These are phyloP conservation scores for Engystomops pustulosus DNA, from an alignment of 2,113 vertebrate species.

Conservation along the genomic window DNA sequence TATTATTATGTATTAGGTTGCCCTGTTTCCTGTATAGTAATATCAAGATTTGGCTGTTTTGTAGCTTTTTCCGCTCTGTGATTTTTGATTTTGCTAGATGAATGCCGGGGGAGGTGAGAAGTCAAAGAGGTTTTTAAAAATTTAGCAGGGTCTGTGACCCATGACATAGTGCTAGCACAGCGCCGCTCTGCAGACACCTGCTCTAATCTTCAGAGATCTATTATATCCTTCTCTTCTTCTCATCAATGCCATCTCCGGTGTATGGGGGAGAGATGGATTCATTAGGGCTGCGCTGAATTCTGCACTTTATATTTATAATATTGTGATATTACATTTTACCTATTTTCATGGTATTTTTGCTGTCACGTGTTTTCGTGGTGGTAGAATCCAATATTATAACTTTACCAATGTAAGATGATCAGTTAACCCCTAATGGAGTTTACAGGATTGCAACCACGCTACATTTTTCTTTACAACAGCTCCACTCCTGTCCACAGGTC, in stretches of 20 bases:
- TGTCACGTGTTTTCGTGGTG: too few relatives aligned
- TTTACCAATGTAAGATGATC: too few relatives aligned
- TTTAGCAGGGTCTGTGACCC: not conserved
- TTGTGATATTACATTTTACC: too few relatives aligned
- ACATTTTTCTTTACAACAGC: too few relatives aligned
- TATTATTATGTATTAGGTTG: not conserved
- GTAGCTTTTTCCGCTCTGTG: not conserved
- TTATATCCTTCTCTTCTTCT: not conserved
- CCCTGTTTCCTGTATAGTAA: not conserved
- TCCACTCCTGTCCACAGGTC: too few relatives aligned
- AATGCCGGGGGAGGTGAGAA: not conserved
- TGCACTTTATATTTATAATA: too few relatives aligned
- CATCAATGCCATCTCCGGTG: not conserved
- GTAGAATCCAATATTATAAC: too few relatives aligned
- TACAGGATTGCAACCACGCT: too few relatives aligned
- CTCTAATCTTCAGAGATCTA: not conserved
- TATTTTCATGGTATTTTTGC: too few relatives aligned
- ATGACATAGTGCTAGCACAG: not conserved
- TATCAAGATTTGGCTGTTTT: not conserved
- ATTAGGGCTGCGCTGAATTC: too few relatives aligned
- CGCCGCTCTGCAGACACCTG: not conserved
- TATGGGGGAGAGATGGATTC: not conserved
- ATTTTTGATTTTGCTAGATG: not conserved
- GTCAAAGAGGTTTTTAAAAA: conserved; percentile 1
- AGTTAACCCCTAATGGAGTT: too few relatives aligned